Conservation (phyloP, 92 coral and sea anemone species). For the Paramuricea clavata region DNA sequence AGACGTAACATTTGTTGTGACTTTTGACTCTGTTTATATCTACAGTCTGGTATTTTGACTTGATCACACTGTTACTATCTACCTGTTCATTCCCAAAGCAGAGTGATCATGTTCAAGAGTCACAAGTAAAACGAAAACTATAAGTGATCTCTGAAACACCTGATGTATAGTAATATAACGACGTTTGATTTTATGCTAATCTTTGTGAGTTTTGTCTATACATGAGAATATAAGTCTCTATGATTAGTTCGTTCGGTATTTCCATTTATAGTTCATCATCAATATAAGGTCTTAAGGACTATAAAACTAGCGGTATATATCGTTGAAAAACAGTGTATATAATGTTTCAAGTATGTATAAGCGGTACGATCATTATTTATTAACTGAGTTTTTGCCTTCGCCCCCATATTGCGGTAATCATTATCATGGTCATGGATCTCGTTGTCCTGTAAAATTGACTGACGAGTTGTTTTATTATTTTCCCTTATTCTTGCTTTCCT, state of each 20-base stretch:
- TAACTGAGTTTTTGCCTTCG: neutral
- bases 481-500: neutral
- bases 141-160: slow-evolving; percentile 2
- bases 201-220: neutral
- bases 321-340: neutral
- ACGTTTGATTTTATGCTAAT: slow-evolving; percentile 23
- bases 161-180: neutral
- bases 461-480: neutral
- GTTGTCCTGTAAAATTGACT: neutral
- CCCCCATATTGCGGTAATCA: neutral
- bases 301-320: neutral
- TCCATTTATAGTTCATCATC: neutral
- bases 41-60: neutral
- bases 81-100: neutral
- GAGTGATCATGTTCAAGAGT: neutral
- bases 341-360: neutral
- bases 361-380: neutral
- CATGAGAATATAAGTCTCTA: no score
- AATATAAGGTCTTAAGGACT: neutral
- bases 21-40: neutral
- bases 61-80: neutral
- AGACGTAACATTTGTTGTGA: slow-evolving; percentile 7
- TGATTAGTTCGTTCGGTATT: neutral
- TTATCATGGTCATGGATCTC: neutral
- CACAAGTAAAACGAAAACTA: slow-evolving; percentile 11